These are phyloP conservation scores for Siniperca scherzeri DNA, from an alignment of 2,797 vertebrate genomes.

Conservation along the genomic window DNA sequence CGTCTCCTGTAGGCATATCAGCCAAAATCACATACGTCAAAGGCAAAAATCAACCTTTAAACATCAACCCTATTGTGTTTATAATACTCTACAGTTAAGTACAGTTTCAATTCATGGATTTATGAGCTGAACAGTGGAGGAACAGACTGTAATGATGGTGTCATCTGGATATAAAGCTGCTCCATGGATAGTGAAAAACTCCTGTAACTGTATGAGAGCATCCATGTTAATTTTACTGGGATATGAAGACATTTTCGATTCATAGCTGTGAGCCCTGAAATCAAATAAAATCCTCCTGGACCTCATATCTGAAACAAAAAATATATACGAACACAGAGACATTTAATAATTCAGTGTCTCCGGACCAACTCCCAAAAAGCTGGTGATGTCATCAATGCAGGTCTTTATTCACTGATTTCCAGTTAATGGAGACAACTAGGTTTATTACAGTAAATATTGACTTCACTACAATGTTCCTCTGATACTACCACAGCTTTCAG, in stretches of 20 bases:
- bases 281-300: not conserved
- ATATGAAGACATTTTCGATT: not conserved
- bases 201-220: not conserved
- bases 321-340: not conserved
- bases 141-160: not conserved
- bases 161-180: not conserved
- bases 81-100: not conserved
- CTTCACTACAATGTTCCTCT: not conserved
- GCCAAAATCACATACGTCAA: conserved; percentile 10
- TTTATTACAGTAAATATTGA: not conserved
- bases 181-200: not conserved
- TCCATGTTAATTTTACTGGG: not conserved
- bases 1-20: conserved; percentile 88
- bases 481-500: conserved; percentile 1
- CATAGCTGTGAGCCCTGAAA: not conserved
- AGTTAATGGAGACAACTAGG: not conserved
- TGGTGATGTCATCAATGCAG: not conserved
- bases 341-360: conserved; percentile 19
- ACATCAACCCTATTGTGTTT: not conserved
- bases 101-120: not conserved
- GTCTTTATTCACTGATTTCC: not conserved
- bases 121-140: not conserved
- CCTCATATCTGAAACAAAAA: not conserved
- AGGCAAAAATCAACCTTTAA: not conserved
- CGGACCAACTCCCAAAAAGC: not conserved